A percentile compares a stretch with the other conserved stretches of the same genome.
Evolutionary conservation across 2,888 invertebrate genomes (phyloP).

Genomic region (Dicranocentrus wangi): DNA sequence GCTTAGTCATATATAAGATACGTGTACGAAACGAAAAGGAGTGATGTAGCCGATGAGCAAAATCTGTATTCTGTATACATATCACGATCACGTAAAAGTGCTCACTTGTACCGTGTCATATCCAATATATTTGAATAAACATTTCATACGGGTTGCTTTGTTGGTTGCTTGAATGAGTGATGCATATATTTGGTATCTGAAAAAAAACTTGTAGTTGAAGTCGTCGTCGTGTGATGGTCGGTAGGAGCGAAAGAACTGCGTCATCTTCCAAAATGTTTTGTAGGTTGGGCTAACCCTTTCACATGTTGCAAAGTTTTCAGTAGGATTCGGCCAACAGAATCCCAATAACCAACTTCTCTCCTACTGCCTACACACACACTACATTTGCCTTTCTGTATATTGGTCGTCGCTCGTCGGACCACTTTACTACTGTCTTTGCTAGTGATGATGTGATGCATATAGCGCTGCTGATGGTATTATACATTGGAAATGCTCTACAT

Average conservation of each 20-base stretch:
- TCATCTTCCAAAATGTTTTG: slow-evolving; percentile 62
- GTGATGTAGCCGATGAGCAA: not conserved
- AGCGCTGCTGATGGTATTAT: not conserved
- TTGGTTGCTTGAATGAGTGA: slow-evolving; percentile 25
- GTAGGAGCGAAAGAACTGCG: slow-evolving; percentile 57
- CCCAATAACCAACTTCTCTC: slow-evolving; percentile 51
- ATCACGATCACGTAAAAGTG: not conserved
- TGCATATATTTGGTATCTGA: slow-evolving; percentile 3
- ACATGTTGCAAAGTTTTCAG: slow-evolving; percentile 52
- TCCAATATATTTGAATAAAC: no score
- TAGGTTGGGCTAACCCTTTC: slow-evolving; percentile 52
- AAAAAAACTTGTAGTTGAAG: not conserved
- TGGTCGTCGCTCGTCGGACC: not conserved
- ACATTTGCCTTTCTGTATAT: no score
- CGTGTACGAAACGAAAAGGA: not conserved
- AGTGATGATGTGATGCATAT: not conserved
- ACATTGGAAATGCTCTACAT: no score
- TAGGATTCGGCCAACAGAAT: slow-evolving; percentile 7
- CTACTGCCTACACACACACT: slow-evolving; percentile 5
- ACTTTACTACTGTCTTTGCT: not conserved
- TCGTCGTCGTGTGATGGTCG: no score
- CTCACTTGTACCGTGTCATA: no score
- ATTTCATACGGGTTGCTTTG: no score
- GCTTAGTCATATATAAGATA: slow-evolving; percentile 26
- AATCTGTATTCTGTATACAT: slow-evolving; percentile 5